Base-by-base conservation (phyloP, 2,797 vertebrate species). In the Chromobotia macracanthus region DNA sequence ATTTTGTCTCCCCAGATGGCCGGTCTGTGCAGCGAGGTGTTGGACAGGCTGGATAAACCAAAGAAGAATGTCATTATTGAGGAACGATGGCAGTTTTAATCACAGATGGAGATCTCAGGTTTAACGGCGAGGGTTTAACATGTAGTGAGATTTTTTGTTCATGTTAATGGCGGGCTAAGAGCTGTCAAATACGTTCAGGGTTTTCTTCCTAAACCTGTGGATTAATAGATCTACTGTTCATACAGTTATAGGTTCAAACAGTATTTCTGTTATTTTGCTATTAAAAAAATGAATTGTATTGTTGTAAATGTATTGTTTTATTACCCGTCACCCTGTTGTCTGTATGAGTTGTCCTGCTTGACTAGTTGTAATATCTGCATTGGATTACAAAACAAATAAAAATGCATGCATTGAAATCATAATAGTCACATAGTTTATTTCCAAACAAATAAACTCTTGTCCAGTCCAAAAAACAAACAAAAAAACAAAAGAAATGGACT, bases 351-450 rank as follows among this genome's bases (percentile, higher is more conserved):
- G 13, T 38, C 18, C n/a, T 51, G 25, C 11, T 61, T 9, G 58
- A 53, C 48, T 64, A 23, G 53, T 69, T 15, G 41, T 63, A 65
- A 72, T 58, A 71, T 55, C 31, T 41, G 68, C 46, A 64, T 64
- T 65, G 60, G 6, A 23, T 35, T 79, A 66, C 50, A 66, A 79
- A 79, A 60, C 28, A 75, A 79, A 75, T 65, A 84, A 92, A 93
- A 84, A 89, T 93, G 82, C 89, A 86, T 84, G 90, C 90, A 86
- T 91, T 85, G 80, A 91, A 89, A 91, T 91, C 83, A 89, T 93
- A 93, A 92, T 92, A 91, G 91, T 93, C 93, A 95, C 93, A 93
- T 92, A 92, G 94, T 95, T 94, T 94, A 93, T 93, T 93, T 93
- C 88, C 93, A 94, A 94, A 94, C 92, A 94, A 94, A 94, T 93